Evolutionary conservation across 2,888 invertebrate genomes (phyloP), one percentile per base, ranked within the genome.

Genomic region (Drosophila atripex): DNA sequence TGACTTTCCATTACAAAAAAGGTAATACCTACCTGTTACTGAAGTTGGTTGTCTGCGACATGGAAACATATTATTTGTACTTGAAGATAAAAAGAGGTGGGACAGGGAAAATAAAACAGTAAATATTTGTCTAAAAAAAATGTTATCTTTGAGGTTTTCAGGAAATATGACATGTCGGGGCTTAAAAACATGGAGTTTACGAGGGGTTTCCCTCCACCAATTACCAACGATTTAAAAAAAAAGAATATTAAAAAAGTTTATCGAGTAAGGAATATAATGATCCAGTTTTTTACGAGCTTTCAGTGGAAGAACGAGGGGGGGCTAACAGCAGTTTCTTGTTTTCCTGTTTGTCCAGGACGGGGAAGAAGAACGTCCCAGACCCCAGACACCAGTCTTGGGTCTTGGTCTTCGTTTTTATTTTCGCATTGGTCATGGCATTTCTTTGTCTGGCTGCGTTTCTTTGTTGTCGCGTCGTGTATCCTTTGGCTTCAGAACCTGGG

Each of bases 291-390:
- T 11, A 38, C 16, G 21, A 7, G 21, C 14, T 23, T 16, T 5
- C 18, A 14, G 11, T 45, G 32, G 8, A 21, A 61, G 56, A 59
- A 69, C 18, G 50, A 50, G 61, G 65, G 69, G 71, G 71, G 78
- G 80, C 78, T 80, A 78, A 72, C 80, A 69, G 65, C 75, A 53
- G 65, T 77, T 75, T 72, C 80, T 74, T 72, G 65, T 70, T 82
- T 82, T 80, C 80, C 83, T 80, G 80, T 78, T 78, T 75, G 14
- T 59, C 12, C 58, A 66, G 52, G 52, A 66, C 21, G 35, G 9
- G n/a, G 21, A 16, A 45, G 68, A 28, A 35, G 35, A 14, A 23
- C 60, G n/a, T 30, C 16, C 54, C 63, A 63, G 47, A 54, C 47
- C 35, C 41, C 68, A 66, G 68, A 55, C 64, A n/a, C 7, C 25